Base-by-base conservation (phyloP, 2,888 invertebrate genomes). In the Dynastes hyllus region DNA sequence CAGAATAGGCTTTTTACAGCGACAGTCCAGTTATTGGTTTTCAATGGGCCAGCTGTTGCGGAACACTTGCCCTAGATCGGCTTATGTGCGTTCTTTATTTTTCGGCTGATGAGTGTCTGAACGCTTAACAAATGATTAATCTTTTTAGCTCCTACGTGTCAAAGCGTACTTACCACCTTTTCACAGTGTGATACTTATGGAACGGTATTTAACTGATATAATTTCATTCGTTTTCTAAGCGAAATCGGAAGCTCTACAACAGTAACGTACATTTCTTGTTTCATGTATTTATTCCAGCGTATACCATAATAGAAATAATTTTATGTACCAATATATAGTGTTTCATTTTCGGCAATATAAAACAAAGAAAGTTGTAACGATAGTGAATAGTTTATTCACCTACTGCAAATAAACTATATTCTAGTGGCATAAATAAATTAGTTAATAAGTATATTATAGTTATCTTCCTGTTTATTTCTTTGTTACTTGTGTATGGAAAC, bases 11-110 rank as follows among this genome's bases (percentile, higher is more conserved):
- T 69, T 78, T 87, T 87, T 88, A 76, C 86, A 86, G 86, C 85
- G 85, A 86, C 85, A 86, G 86, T 86, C 85, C 85, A 83, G 83
- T 87, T 87, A 88, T 88, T 88, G 87, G 88, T 88, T 88, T 88
- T 88, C 85, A 88, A 88, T 85, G 83, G 81, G 81, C 80, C 83
- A 82, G 82, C 81, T 82, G 83, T 80, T 81, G 79, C 82, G 79
- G 79, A 75, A 77, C 71, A 80, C 80, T 80, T 81, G 80, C 80
- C 61, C 73, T 27, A 63, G 16, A 77, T 77, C 77, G 80, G 78
- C 76, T 77, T 79, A 80, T 51, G 71, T 77, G 70, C 73, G 71
- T 79, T 79, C 73, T 79, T 70, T 63, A 79, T 76, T 79, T 79
- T 79, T 77, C 71, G 53, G 50, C 77, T 76, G 78, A 73, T 78